Base-by-base conservation (phyloP, 2,797 vertebrate genomes). In the Remorina albescens region DNA sequence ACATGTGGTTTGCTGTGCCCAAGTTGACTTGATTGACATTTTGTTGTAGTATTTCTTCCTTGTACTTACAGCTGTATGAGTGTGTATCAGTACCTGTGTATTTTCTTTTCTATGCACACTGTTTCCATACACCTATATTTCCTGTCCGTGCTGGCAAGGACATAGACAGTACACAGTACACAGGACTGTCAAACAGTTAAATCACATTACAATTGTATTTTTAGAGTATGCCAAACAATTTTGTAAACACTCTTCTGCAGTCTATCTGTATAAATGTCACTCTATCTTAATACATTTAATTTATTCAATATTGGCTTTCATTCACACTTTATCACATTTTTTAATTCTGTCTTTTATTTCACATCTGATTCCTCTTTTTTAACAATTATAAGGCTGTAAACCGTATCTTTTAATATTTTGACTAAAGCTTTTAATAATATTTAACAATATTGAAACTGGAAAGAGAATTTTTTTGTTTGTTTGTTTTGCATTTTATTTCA, bases 1-100 rank as follows among this genome's bases (percentile, higher is more conserved):
- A 54, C 39, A 55, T 62, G 57, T 57, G 46, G 36, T 64, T 49
- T 16, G 19, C 44, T 16, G 10, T 47, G 19, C n/a, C 53, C 34
- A 4, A 51, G 10, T 74, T 53, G 57, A 74, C 74, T 42, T n/a
- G 30, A 26, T 37, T 66, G 57, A 56, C 67, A 28, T 63, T 56
- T 36, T 25, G 23, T 32, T 63, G 21, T 7, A 11, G 26, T 32
- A 23, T 12, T 47, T 28, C 55, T 13, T 18, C 34, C 50, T 34
- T 47, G 18, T 42, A 6, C 36, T 19, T 16, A 46, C 16, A 23
- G 3, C 26, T 41, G 8, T 39, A 37, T 42, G 39, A 1, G 30
- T 54, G 11, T 57, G 50, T 57, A 4, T 30, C 25, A 18, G 13
- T 13, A 41, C 11, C 8, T 19, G 16, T 19, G 15, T 15, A 28